Base-by-base conservation (phyloP, 2,888 invertebrate genomes). In the Pterostichus niger region DNA sequence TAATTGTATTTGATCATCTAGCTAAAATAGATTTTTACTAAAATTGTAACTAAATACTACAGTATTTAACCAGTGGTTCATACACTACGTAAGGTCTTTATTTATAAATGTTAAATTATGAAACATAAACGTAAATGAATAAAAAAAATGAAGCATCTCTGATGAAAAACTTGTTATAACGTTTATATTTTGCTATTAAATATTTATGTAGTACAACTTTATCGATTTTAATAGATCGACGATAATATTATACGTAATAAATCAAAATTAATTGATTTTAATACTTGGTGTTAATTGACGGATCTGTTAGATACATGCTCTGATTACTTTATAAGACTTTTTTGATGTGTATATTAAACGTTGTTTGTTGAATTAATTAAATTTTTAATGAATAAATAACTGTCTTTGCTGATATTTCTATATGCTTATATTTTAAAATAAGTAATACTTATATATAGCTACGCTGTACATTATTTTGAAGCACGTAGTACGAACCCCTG, bases 231-330 rank as follows among this genome's bases (percentile, higher is more conserved):
- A 46, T 71, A 71, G 44, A 44, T 71, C 40, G 3, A 17, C 68
- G 40, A 75, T 73, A 73, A 49, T 46, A 73, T 73, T 73, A 73
- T 73, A 46, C 73, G 15, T 44, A 1, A 76, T 77, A 77, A 77
- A 77, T 77, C 59, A 56, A 40, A 77, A 77, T 77, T 77, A 77
- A 77, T 77, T 77, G 77, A 77, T 56, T 77, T 77, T 77, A 56
- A 77, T 77, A 56, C 56, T 1, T n/a, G 13, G 75, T 75, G 75
- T 77, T 56, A 77, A 77, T 77, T 77, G 56, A 56, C 77, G 15
- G 54, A 56, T 56, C 56, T 49, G 44, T 40, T 15, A 44, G 13
- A 52, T 52, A 7, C 75, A 52, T 75, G 75, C 52, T 75, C 75
- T 75, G 35, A 52, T 52, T 75, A 52, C 49, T 52, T 56, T 17